Percentiles rank a stretch among this genome's conserved stretches.
Evolutionary conservation across 2,888 invertebrate genomes (phyloP).

Genomic region (Boloria selene): DNA sequence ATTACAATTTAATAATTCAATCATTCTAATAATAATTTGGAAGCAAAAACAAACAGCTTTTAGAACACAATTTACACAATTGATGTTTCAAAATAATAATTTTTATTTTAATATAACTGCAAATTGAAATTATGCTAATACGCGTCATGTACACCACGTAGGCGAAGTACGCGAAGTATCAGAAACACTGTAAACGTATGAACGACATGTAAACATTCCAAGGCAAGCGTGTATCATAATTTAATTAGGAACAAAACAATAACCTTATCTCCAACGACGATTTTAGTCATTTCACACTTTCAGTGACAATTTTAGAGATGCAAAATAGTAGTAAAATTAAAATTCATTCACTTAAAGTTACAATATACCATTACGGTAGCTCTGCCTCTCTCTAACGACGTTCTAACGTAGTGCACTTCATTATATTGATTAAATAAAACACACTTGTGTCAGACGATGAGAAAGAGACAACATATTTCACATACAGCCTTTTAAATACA

Average conservation of each 20-base stretch:
- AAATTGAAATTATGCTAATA: too few species aligned
- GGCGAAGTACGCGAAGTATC: too few species aligned
- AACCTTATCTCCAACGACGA: background rate
- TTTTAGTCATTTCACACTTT: background rate
- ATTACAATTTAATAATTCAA: too few species aligned
- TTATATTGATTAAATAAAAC: constrained; percentile 36
- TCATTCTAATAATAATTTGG: too few species aligned
- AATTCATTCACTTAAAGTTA: constrained; percentile 16
- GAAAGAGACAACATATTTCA: constrained; percentile 36
- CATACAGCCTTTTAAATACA: constrained; percentile 11
- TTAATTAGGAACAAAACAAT: constrained; percentile 18
- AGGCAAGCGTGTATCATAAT: constrained; percentile 1
- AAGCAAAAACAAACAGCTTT: too few species aligned
- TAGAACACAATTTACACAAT: too few species aligned
- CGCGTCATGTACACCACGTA: too few species aligned
- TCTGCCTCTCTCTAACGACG: constrained; percentile 30
- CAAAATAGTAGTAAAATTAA: background rate
- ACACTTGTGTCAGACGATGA: constrained; percentile 17
- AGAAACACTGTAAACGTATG: background rate
- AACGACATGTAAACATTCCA: constrained; percentile 4
- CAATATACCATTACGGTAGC: constrained; percentile 20
- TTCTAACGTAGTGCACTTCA: constrained; percentile 28
- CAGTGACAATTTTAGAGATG: background rate
- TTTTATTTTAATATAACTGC: too few species aligned
- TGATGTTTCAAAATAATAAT: too few species aligned